Evolutionary conservation across 2,797 vertebrate species (phyloP), one percentile per base, ranked within the genome.

Genomic region (Esox masquinongy): DNA sequence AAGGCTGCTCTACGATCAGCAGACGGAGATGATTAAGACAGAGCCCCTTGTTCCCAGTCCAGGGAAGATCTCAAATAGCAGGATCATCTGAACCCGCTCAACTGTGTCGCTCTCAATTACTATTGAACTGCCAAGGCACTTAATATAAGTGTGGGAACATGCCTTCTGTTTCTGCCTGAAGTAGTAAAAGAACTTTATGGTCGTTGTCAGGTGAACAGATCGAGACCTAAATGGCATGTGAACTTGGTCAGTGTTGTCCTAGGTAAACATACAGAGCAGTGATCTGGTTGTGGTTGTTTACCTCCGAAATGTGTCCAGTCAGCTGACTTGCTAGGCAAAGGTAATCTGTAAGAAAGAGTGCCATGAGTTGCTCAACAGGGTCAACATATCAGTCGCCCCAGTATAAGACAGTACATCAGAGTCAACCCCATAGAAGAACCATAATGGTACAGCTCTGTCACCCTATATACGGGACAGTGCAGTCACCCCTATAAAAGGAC

Each of bases 241-340:
- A 53, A 19, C 50, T n/a, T 53, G 14, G 5, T 53, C 50, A 53
- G 50, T 0, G 17, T 8, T 53, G 50, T 6, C 16, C 17, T 53
- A 17, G 16, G 15, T 51, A 51, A 53, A 53, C 17, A 14, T 17
- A 19, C 50, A 51, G 50, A 17, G 50, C 7, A 5, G 50, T 51
- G 50, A 15, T 51, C 17, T 17, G 50, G 50, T 17, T 16, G 16
- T 51, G 50, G 50, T 51, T 51, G 16, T 53, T 19, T 53, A 53
- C 50, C 50, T 53, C 50, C 50, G 19, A 53, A 53, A 53, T 53
- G 50, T 53, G 50, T 53, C 50, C 50, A 53, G 50, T 53, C 50
- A 19, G 50, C 50, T n/a, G 50, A 53, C 50, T 53, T 53, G 98
- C 16, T 98, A 98, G 83, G 95, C 88, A 0, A 94, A 91, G 63